Base-by-base conservation (phyloP, 2,113 vertebrate genomes). In the Ariopsis seemanni region DNA sequence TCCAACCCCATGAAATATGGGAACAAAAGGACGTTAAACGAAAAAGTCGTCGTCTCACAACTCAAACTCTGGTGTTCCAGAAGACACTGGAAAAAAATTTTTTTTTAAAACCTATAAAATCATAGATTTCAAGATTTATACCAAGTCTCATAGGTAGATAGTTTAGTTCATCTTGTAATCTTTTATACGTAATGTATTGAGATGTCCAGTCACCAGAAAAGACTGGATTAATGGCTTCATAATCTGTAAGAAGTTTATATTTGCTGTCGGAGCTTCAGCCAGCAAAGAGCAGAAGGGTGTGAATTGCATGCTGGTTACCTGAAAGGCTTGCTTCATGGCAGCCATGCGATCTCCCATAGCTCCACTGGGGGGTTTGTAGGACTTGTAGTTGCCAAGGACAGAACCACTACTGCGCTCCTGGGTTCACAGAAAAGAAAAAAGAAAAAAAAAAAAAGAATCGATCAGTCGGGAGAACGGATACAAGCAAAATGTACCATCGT, bases 271-370 rank as follows among this genome's bases (percentile, higher is more conserved):
- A 20, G n/a, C 27, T 72, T 18, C 42, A 72, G 17, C 2, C 20
- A 4, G 7, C 15, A 42, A 27, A 30, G 2, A 30, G 17, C 69
- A 20, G 71, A 74, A 72, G 6, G 4, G 63, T 57, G 4, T 18
- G 65, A 27, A 27, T n/a, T 15, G 11, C 30, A 60, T 0, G 0
- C 9, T 67, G 92, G 91, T 63, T 92, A 99, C 98, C 97, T 99
- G 97, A 91, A 99, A 99, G 86, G 98, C 98, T 89, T 97, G 96
- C 93, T 97, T 99, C 97, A 99, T 97, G 2, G 98, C 97, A 1
- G 97, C 96, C 91, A 99, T 96, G n/a, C 98, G 96, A 92, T 99
- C 98, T 87, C 98, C 98, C 98, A 99, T 99, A 1, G 98, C 98
- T 60, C 98, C 98, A 0, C 95, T 94, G 71, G 97, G 93, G 2